Evolutionary conservation across 2,888 invertebrate species (phyloP).

Genomic region (Apamea monoglypha): DNA sequence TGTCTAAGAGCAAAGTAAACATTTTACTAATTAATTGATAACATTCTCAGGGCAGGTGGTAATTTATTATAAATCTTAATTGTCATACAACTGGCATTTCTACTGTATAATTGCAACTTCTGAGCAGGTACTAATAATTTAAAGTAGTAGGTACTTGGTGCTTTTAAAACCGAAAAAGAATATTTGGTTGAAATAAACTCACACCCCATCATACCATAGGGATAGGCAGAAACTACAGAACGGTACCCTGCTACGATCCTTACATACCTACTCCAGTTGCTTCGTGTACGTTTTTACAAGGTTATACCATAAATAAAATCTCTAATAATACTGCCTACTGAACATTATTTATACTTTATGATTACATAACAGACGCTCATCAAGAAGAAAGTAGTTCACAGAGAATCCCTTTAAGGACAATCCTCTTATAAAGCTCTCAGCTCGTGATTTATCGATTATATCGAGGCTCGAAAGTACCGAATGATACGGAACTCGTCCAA

Average conservation of each 20-base stretch:
- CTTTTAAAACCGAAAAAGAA: background rate
- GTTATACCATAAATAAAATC: background rate
- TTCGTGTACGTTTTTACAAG: background rate
- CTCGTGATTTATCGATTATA: constrained; percentile 35
- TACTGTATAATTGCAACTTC: no score
- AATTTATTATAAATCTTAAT: no score
- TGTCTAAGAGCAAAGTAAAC: no score
- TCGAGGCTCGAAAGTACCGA: background rate
- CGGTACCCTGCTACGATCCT: background rate
- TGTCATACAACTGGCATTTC: no score
- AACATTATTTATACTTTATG: background rate
- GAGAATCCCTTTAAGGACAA: constrained; percentile 15
- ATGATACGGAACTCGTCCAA: constrained; percentile 32
- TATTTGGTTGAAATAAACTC: background rate
- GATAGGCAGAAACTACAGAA: background rate
- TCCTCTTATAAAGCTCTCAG: constrained; percentile 6
- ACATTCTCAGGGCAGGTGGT: no score
- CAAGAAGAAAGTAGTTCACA: constrained; percentile 29
- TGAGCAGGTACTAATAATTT: no score
- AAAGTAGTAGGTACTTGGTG: background rate
- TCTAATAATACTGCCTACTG: background rate
- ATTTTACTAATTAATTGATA: no score
- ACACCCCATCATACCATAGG: background rate
- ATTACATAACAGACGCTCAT: constrained; percentile 19
- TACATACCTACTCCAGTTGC: background rate